These are phyloP conservation scores for Arnoldichthys spilopterus DNA, from an alignment of 2,797 vertebrate species.

Conservation along the genomic window DNA sequence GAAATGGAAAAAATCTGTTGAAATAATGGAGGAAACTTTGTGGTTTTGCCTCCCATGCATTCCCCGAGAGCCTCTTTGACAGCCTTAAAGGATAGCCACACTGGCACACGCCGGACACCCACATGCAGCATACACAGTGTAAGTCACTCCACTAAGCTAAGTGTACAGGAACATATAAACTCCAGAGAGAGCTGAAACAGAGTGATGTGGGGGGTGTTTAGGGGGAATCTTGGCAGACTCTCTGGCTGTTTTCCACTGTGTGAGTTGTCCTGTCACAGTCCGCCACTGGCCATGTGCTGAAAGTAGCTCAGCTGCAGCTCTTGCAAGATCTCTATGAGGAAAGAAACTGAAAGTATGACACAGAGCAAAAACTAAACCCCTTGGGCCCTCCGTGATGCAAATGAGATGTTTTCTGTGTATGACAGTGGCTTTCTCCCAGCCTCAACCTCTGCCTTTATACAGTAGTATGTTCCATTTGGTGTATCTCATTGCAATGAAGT, in stretches of 20 bases:
- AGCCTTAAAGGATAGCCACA: slow-evolving; percentile 76
- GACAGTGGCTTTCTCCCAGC: slow-evolving; percentile 8
- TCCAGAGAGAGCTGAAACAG: slow-evolving; percentile 56
- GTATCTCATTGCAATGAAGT: not conserved
- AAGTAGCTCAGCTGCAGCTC: slow-evolving; percentile 40
- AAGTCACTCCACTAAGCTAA: slow-evolving; percentile 58
- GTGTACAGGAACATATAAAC: slow-evolving; percentile 61
- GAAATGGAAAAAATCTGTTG: slow-evolving; percentile 74
- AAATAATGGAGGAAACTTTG: slow-evolving; percentile 79
- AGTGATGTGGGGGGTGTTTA: slow-evolving; percentile 50
- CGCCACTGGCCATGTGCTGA: slow-evolving; percentile 41
- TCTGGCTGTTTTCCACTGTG: slow-evolving; percentile 57
- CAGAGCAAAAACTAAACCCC: slow-evolving; percentile 43
- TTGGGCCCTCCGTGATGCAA: slow-evolving; percentile 46
- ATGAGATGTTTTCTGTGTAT: slow-evolving; percentile 48
- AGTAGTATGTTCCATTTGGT: slow-evolving; percentile 1
- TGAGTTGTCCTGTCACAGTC: slow-evolving; percentile 42
- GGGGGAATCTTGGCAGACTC: slow-evolving; percentile 53
- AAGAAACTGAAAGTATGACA: slow-evolving; percentile 62
- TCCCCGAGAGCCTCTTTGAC: slow-evolving; percentile 79
- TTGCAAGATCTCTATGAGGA: slow-evolving; percentile 39
- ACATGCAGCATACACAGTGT: slow-evolving; percentile 39
- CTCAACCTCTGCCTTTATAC: slow-evolving; percentile 19
- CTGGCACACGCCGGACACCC: slow-evolving; percentile 75
- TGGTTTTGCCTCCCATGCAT: slow-evolving; percentile 75